A percentile compares a stretch with the other conserved stretches of the same genome.
Evolutionary conservation across 2,888 invertebrate genomes (phyloP).

Genomic region (Parthenolecanium corni): DNA sequence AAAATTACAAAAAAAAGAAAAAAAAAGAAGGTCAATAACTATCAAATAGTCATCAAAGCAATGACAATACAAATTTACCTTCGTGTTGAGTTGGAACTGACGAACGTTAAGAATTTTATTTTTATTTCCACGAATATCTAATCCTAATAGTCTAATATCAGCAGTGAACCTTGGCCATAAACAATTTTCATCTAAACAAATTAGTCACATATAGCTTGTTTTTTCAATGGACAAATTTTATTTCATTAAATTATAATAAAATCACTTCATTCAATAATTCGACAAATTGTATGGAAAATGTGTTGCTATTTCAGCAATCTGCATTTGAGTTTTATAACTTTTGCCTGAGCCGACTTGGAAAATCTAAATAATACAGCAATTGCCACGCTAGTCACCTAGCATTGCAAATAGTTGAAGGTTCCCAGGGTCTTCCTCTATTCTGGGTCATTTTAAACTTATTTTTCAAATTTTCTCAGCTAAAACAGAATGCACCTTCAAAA

Average conservation of each 20-base stretch:
- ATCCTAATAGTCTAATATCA: constrained; percentile 51
- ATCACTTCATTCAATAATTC: too few species aligned
- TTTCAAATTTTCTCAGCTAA: too few species aligned
- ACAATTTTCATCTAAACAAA: constrained; percentile 8
- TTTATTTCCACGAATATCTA: constrained; percentile 49
- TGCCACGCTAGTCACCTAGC: too few species aligned
- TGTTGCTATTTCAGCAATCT: background rate
- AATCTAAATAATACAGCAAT: too few species aligned
- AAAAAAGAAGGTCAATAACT: background rate
- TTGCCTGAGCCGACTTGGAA: too few species aligned
- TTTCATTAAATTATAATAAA: too few species aligned
- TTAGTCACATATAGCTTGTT: background rate
- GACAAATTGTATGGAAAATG: background rate
- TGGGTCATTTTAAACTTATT: too few species aligned
- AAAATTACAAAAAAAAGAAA: background rate
- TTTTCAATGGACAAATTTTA: background rate
- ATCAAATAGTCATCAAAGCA: background rate
- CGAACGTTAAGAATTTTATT: constrained; percentile 48
- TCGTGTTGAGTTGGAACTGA: constrained; percentile 51
- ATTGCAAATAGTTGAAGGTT: too few species aligned
- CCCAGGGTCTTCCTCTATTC: too few species aligned
- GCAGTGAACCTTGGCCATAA: constrained; percentile 47
- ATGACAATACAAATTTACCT: constrained; percentile 40
- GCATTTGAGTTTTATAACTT: background rate
- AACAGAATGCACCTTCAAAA: too few species aligned